Evolutionary conservation across 2,888 invertebrate species (phyloP).

Genomic region (Megastigmus dorsalis): DNA sequence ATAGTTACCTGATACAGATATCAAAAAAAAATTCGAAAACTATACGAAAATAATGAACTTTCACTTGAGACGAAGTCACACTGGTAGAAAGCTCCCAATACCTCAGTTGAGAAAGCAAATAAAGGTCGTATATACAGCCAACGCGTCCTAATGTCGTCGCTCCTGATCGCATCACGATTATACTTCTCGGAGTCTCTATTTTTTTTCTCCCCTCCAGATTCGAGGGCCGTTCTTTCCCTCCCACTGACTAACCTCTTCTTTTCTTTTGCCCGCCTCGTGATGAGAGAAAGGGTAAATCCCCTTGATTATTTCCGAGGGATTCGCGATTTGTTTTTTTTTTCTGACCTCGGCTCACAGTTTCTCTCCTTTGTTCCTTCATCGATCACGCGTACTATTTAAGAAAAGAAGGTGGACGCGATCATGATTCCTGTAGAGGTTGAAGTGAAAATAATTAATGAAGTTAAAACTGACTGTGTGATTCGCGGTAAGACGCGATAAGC

Average conservation of each 20-base stretch:
- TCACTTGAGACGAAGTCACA: too few relatives aligned
- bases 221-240: constrained; percentile 1
- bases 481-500: too few relatives aligned
- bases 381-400: constrained; percentile 1
- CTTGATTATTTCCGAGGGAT: constrained; percentile 31
- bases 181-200: constrained; percentile 9
- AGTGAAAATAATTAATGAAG: too few relatives aligned
- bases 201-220: neutral
- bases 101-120: neutral
- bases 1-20: too few relatives aligned
- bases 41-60: too few relatives aligned
- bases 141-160: neutral
- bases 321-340: constrained; percentile 17
- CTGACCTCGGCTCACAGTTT: too few relatives aligned
- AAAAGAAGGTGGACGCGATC: neutral
- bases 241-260: neutral
- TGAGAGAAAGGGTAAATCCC: neutral
- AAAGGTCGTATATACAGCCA: neutral
- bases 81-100: too few relatives aligned
- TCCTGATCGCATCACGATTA: constrained; percentile 28
- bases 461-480: too few relatives aligned
- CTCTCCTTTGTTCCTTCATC: constrained; percentile 8
- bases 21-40: too few relatives aligned
- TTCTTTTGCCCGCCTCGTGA: neutral
- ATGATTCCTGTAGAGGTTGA: too few relatives aligned